A percentile compares a stretch with the other conserved stretches of the same genome.
Conservation (phyloP, 2,113 vertebrate species). For the Copsychus sechellarum region DNA sequence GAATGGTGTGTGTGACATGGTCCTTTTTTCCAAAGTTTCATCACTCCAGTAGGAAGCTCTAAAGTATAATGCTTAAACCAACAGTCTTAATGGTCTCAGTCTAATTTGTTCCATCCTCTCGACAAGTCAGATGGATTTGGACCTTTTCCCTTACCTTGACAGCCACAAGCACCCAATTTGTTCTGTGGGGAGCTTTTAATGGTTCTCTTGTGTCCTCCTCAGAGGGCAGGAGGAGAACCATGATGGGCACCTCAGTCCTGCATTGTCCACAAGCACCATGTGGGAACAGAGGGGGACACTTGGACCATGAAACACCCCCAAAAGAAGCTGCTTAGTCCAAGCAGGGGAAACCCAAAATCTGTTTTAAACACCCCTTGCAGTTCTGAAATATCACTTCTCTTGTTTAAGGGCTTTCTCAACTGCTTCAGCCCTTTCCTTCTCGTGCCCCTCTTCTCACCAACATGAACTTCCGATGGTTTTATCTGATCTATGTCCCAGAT, state of each 20-base stretch:
- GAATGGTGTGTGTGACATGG: neutral
- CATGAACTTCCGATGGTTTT: neutral
- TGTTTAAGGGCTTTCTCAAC: neutral
- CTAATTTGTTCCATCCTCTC: neutral
- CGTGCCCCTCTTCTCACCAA: neutral
- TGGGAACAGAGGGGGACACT: neutral
- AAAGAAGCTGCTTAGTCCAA: neutral
- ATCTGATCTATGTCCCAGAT: neutral
- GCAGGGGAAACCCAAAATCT: neutral
- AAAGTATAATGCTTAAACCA: neutral
- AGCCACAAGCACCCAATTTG: neutral
- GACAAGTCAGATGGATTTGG: neutral
- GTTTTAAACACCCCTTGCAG: neutral
- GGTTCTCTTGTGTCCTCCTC: neutral
- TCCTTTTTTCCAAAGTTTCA: neutral
- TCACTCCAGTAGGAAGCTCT: neutral
- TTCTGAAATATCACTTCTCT: neutral
- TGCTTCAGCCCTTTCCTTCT: neutral
- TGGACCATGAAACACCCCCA: neutral
- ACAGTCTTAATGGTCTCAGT: neutral
- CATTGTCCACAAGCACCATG: neutral
- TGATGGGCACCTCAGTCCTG: neutral
- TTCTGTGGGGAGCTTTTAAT: neutral
- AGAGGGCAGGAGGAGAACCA: neutral
- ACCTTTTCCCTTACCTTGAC: neutral